phyloP scores from a whole-genome alignment of 2,797 vertebrate genomes.

The Kryptopterus vitreolus region DNA sequence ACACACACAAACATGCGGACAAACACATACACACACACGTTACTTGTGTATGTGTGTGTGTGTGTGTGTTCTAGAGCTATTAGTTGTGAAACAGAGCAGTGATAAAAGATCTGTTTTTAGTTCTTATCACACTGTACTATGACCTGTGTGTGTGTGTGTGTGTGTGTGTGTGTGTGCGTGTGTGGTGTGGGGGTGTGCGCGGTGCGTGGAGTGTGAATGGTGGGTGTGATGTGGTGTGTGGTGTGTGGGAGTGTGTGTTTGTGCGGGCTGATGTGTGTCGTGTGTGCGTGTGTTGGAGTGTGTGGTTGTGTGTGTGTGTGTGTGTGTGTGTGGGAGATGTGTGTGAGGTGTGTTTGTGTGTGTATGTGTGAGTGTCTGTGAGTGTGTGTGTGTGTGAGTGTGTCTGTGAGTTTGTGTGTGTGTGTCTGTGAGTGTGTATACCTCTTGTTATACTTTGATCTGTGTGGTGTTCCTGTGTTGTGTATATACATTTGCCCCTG shows the following conservation, averaged over 20 bases:
- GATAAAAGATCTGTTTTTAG: not conserved
- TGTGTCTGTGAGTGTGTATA: not conserved
- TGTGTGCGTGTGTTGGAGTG: not conserved
- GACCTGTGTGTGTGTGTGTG: constrained; percentile 3
- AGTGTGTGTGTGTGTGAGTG: not conserved
- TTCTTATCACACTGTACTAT: constrained; percentile 8
- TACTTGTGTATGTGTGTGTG: not conserved
- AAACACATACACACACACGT: no score
- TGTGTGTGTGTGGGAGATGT: not conserved
- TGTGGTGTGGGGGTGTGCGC: not conserved
- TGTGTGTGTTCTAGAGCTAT: not conserved
- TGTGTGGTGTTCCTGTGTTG: not conserved
- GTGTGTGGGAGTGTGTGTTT: not conserved
- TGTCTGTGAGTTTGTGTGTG: not conserved
- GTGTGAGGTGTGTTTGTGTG: not conserved
- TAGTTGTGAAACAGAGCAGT: not conserved
- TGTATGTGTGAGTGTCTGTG: not conserved
- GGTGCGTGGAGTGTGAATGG: not conserved
- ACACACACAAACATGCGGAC: no score
- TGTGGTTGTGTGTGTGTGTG: not conserved
- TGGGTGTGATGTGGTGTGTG: not conserved
- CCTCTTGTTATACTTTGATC: not conserved
- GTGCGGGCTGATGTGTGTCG: not conserved
- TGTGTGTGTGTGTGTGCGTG: not conserved
- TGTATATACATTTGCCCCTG: not conserved